These are phyloP conservation scores for Syrmaticus mikado DNA, from an alignment of 2,113 vertebrate genomes.

Conservation along the genomic window DNA sequence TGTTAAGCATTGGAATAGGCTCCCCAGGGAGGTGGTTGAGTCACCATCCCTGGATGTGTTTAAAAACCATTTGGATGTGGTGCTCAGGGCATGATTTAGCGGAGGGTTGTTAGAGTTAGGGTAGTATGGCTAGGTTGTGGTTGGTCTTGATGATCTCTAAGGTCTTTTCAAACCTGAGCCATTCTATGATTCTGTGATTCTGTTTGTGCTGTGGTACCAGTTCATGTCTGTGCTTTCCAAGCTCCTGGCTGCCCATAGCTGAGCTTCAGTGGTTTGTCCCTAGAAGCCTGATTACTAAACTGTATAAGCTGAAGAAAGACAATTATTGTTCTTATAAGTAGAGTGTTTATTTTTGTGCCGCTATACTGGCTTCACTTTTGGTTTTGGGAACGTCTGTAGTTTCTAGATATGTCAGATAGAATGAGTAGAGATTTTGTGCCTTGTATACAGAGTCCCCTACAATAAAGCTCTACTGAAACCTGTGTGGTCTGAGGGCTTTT, in stretches of 20 bases:
- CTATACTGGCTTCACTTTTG: not conserved
- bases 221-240: not conserved
- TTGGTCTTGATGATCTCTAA: no score
- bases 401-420: not conserved
- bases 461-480: slow-evolving; percentile 3
- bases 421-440: not conserved
- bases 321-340: not conserved
- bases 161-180: no score
- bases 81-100: no score
- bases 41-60: no score
- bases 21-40: no score
- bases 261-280: not conserved
- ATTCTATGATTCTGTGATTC: no score
- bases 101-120: no score
- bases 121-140: no score
- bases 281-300: not conserved
- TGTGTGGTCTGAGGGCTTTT: slow-evolving; percentile 63
- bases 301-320: rapidly evolving
- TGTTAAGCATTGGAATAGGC: no score
- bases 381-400: not conserved
- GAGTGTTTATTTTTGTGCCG: not conserved
- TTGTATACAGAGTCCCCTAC: not conserved
- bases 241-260: not conserved
- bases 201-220: not conserved
- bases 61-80: no score